Evolutionary conservation across 1,140 invertebrate species (phyloP).

Genomic region (Cotesia typhae): DNA sequence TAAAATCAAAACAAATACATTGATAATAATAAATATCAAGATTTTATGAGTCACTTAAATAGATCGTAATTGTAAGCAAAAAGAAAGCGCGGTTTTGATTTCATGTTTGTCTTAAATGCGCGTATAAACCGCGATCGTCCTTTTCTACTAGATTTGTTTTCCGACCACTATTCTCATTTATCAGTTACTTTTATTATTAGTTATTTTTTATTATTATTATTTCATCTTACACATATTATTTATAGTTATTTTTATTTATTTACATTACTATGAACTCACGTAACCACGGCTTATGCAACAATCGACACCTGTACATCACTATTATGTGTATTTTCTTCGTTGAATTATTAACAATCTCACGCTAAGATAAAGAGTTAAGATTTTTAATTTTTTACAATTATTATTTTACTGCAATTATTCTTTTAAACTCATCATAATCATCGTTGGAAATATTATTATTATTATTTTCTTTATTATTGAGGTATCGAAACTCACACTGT

Average conservation of each 20-base stretch:
- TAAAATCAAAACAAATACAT: too few relatives aligned
- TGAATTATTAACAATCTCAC: constrained; percentile 27
- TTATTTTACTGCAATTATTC: constrained; percentile 26
- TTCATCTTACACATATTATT: neutral
- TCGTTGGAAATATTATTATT: constrained; percentile 1
- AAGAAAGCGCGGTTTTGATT: too few relatives aligned
- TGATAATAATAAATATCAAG: too few relatives aligned
- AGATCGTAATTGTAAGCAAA: too few relatives aligned
- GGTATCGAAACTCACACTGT: too few relatives aligned
- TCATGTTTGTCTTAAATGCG: neutral
- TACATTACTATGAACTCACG: neutral
- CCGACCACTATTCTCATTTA: neutral
- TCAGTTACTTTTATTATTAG: neutral
- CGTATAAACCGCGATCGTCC: neutral
- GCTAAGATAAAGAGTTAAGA: neutral
- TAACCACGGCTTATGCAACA: constrained; percentile 26
- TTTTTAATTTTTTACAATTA: neutral
- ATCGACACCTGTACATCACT: constrained; percentile 24
- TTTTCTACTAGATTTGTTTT: constrained; percentile 28
- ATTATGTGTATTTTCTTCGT: constrained; percentile 18
- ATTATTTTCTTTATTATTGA: neutral
- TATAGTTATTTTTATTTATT: neutral
- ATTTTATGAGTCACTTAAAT: too few relatives aligned
- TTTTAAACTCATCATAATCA: constrained; percentile 14
- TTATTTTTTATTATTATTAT: too few relatives aligned